Conservation (phyloP, 2,888 invertebrate species). For the Nymphalis polychloros region DNA sequence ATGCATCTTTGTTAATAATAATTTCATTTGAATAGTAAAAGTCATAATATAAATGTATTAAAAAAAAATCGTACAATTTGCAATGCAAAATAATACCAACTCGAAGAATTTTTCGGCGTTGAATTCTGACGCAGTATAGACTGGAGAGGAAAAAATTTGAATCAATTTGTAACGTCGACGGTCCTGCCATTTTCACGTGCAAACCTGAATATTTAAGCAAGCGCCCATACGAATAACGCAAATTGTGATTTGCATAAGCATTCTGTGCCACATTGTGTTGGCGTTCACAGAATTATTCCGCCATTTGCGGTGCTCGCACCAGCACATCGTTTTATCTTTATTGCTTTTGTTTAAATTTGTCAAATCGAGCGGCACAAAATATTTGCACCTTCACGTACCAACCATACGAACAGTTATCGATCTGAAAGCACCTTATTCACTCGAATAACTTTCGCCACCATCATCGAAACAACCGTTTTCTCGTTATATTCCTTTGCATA, state of each 20-base stretch:
- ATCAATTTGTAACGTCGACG: slow-evolving; percentile 39
- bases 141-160: slow-evolving; percentile 33
- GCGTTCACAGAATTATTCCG: slow-evolving; percentile 48
- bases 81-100: neutral
- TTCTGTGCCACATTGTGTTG: slow-evolving; percentile 47
- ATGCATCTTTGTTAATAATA: neutral
- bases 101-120: neutral
- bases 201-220: slow-evolving; percentile 40
- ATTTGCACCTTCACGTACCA: slow-evolving; percentile 33
- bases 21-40: neutral
- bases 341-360: slow-evolving; percentile 36
- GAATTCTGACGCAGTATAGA: slow-evolving; percentile 6
- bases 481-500: neutral
- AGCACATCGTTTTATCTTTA: slow-evolving; percentile 39
- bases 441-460: slow-evolving; percentile 1
- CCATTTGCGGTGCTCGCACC: slow-evolving; percentile 46
- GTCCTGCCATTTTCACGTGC: slow-evolving; percentile 36
- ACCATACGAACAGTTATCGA: slow-evolving; percentile 25
- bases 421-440: slow-evolving; percentile 19
- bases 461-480: too few relatives aligned
- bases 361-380: slow-evolving; percentile 39
- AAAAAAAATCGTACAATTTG: neutral
- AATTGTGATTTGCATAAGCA: slow-evolving; percentile 65
- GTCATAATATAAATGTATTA: neutral
- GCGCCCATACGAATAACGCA: slow-evolving; percentile 46